These are phyloP conservation scores for Pseudomyrmex cubaensis DNA, from an alignment of 1,140 invertebrate genomes.

Conservation along the genomic window DNA sequence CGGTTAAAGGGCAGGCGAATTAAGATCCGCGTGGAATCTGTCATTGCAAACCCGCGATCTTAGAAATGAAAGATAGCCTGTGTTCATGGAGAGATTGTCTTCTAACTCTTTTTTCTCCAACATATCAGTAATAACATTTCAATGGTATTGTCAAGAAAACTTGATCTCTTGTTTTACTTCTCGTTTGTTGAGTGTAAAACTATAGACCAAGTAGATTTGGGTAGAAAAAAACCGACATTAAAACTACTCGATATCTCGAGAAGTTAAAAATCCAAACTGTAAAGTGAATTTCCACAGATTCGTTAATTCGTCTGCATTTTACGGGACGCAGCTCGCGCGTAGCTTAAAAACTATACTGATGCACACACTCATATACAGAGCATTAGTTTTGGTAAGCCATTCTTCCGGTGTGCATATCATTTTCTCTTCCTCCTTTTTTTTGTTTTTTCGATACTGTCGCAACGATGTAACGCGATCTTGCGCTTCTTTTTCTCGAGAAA, in stretches of 20 bases:
- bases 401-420: constrained; percentile 45
- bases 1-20: constrained; percentile 13
- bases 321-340: constrained; percentile 16
- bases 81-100: background rate
- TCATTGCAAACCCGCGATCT: background rate
- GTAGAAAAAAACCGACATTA: too few relatives aligned
- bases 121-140: background rate
- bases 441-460: constrained; percentile 11
- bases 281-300: background rate
- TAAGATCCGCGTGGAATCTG: background rate
- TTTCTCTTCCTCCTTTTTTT: constrained; percentile 22
- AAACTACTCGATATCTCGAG: background rate
- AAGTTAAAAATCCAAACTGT: background rate
- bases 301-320: constrained; percentile 21
- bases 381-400: constrained; percentile 61
- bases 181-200: too few relatives aligned
- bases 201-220: too few relatives aligned
- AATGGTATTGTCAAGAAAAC: background rate
- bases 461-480: constrained; percentile 18
- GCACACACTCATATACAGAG: constrained; percentile 15
- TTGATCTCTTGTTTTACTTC: background rate
- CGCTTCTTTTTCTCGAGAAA: constrained; percentile 44
- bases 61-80: background rate
- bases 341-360: constrained; percentile 34
- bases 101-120: background rate